Base-by-base conservation (phyloP, 2,797 vertebrate genomes). In the Adrianichthys oophorus region DNA sequence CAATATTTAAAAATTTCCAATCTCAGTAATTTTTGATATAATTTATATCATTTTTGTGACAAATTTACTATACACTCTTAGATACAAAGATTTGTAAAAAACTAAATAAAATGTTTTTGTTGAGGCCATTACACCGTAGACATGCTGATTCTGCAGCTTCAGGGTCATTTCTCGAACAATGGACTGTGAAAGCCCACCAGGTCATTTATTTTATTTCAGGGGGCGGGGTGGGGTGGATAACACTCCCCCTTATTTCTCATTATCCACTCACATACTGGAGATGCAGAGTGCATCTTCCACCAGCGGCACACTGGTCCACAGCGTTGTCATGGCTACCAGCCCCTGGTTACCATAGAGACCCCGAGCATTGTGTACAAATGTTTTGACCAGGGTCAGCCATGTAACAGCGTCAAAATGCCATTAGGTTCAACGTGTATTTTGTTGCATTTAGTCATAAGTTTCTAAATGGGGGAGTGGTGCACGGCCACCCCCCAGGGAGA, bases 281-380 rank as follows among this genome's bases (percentile, higher is more conserved):
- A 68, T 65, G 56, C 52, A 73, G 46, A 12, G 10, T 63, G 50
- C 71, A 62, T 72, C 79, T 62, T 67, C 62, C 46, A 14, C 58
- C 32, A 23, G 47, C 42, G 61, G 47, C 54, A 19, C 57, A 48
- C 56, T 17, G 17, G 17, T n/a, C 56, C 64, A 40, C 68, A 19
- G 59, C 65, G 87, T 83, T 85, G 72, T 80, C 79, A 82, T 86
- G 72, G 79, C 62, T 77, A 68, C 84, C 53, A 61, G 60, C 61
- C 55, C 65, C 73, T 50, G 40, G 71, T 85, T 78, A 81, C 76
- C 56, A 14, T 75, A 59, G 71, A 78, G 65, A 84, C 73, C 72
- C 58, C 47, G 23, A 32, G 62, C 68, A 73, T 56, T 65, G 56
- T 70, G 66, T 72, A 42, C 64, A 50, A 40, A 48, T 52, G 15